Base-by-base conservation (phyloP, 2,888 invertebrate species). In the Parnassius mnemosyne region DNA sequence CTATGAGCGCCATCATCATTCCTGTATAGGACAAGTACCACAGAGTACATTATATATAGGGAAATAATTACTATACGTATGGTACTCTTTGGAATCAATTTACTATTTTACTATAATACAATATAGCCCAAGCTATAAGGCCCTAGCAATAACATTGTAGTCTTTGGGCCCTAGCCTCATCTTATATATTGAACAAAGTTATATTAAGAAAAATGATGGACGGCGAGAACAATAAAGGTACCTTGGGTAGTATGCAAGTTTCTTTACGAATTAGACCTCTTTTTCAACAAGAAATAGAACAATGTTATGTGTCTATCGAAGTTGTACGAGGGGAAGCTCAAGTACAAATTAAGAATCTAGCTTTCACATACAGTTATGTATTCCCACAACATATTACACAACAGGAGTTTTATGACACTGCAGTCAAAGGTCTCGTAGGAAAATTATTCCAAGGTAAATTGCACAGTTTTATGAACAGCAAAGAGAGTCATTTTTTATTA, bases 331-430 rank as follows among this genome's bases (percentile, higher is more conserved):
- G 93, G 0, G 89, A 93, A 62, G 93, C 94, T 0, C 97, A 97
- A 83, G 93, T 97, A 1, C 90, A 94, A 59, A 93, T 97, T 1
- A 92, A 93, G 57, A 94, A 95, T 54, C 93, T 95, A 67, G 92
- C 94, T 0, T 98, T 97, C 71, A 96, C 97, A 0, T 98, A 94
- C 75, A 97, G 97, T 81, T 94, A 95, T 92, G 97, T 97, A 0
- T 97, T 97, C 73, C 92, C 94, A 34, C 92, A 94, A 56, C 92
- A 92, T n/a, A 92, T 94, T 1, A 90, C 89, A 0, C 97, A 98
- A 73, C 92, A 93, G 54, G 89, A 93, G 49, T 94, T 98, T 51
- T 98, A 97, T 80, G 92, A 94, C 41, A 92, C 90, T 25, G 94
- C 96, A 10, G 95, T 97, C 0, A 92, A 93, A 69, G 92, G 93